phyloP scores from a whole-genome alignment of 2,888 invertebrate species.

The Oligia latruncula region DNA sequence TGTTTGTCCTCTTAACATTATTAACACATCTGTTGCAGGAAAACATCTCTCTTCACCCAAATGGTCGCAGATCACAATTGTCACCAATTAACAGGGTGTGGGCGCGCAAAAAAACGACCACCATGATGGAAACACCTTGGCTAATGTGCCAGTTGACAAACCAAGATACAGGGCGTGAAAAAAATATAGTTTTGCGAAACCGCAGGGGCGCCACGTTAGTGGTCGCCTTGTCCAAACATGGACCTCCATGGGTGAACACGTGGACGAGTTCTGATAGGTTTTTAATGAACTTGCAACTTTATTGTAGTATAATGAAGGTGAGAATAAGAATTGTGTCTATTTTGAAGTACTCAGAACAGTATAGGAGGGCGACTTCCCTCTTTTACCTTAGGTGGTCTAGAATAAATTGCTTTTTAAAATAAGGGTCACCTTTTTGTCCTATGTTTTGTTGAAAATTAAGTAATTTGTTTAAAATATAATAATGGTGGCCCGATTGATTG shows the following conservation, averaged over 20 bases:
- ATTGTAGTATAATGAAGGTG: slow-evolving; percentile 50
- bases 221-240: slow-evolving; percentile 84
- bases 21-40: slow-evolving; percentile 83
- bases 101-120: slow-evolving; percentile 85
- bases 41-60: slow-evolving; percentile 87
- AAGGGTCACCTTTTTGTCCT: background rate
- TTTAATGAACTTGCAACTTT: slow-evolving; percentile 62
- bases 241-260: slow-evolving; percentile 80
- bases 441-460: slow-evolving; percentile 18
- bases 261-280: slow-evolving; percentile 66
- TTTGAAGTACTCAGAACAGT: slow-evolving; percentile 37
- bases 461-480: background rate
- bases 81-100: slow-evolving; percentile 87
- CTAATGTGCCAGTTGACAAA: slow-evolving; percentile 89
- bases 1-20: slow-evolving; percentile 62
- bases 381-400: slow-evolving; percentile 52
- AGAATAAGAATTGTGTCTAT: slow-evolving; percentile 51
- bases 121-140: slow-evolving; percentile 86
- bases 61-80: slow-evolving; percentile 86
- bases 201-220: slow-evolving; percentile 82
- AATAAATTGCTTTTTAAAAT: slow-evolving; percentile 44
- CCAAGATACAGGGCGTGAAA: slow-evolving; percentile 79
- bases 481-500: background rate
- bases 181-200: slow-evolving; percentile 80
- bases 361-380: slow-evolving; percentile 38